These are phyloP conservation scores for Sciurus vulgaris DNA, from an alignment of 2,797 vertebrate genomes.

Conservation along the genomic window DNA sequence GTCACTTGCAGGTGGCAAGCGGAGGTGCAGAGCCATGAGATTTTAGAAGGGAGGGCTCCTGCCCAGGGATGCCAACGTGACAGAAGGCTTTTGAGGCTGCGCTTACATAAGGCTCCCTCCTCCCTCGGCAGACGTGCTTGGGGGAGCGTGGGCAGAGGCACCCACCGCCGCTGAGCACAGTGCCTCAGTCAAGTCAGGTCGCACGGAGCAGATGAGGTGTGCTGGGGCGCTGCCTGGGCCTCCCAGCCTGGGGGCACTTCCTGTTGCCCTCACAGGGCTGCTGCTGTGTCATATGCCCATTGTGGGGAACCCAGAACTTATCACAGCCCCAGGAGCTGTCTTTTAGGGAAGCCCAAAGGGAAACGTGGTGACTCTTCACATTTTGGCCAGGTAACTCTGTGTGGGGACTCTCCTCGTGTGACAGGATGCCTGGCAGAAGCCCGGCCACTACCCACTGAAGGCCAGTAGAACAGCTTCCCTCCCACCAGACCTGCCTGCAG, in stretches of 20 bases:
- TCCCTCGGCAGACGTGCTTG: constrained; percentile 17
- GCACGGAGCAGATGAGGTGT: background rate
- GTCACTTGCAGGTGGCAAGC: background rate
- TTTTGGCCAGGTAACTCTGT: background rate
- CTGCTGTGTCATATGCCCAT: background rate
- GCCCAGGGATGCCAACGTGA: constrained; percentile 25
- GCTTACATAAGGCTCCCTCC: constrained; percentile 79
- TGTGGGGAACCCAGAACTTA: fast-evolving
- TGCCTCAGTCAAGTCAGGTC: constrained; percentile 71
- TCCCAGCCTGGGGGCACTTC: background rate
- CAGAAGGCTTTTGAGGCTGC: constrained; percentile 79
- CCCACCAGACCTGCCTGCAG: background rate
- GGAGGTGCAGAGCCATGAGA: background rate
- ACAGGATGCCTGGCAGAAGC: background rate
- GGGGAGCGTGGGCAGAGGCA: constrained; percentile 77
- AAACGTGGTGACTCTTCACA: background rate
- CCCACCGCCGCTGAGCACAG: constrained; percentile 71
- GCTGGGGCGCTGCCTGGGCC: background rate
- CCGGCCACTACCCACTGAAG: background rate
- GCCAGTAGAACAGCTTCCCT: background rate
- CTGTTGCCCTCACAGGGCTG: background rate
- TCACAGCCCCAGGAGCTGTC: background rate
- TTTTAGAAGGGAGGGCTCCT: constrained; percentile 34
- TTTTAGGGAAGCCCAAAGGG: background rate
- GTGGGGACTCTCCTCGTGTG: background rate